Percentiles rank a stretch among this genome's conserved stretches.
These are phyloP conservation scores for Agrotis clavis DNA, from an alignment of 2,888 invertebrate species.

Conservation along the genomic window DNA sequence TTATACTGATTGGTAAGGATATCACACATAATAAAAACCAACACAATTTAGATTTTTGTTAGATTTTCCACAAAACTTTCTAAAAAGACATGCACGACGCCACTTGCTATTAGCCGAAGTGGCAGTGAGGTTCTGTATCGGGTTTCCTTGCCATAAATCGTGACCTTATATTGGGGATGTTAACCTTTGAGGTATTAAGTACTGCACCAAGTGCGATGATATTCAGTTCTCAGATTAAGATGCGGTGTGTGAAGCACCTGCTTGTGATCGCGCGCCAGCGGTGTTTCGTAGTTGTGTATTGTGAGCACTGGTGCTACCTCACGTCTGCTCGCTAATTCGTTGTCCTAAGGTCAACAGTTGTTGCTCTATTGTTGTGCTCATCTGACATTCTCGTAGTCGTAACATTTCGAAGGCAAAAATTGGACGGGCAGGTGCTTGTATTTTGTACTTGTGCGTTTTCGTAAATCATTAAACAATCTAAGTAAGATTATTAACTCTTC, in stretches of 20 bases:
- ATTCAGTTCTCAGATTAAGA: conserved; percentile 8
- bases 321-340: neutral
- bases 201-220: neutral
- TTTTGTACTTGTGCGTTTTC: conserved; percentile 1
- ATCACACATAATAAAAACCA: too few species aligned
- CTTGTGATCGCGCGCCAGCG: conserved; percentile 1
- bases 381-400: neutral
- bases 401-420: neutral
- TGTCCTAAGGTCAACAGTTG: neutral
- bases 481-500: too few species aligned
- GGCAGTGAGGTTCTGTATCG: neutral
- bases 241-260: conserved; percentile 16
- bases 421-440: neutral
- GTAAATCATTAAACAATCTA: neutral
- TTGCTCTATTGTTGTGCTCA: conserved; percentile 1
- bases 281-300: neutral
- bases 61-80: neutral
- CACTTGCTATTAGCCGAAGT: neutral
- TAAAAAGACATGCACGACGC: too few species aligned
- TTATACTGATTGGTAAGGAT: too few species aligned
- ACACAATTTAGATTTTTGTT: neutral
- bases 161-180: neutral
- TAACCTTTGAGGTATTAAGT: neutral
- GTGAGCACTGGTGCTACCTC: neutral
- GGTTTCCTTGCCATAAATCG: neutral